Evolutionary conservation across 2,888 invertebrate species (phyloP), one percentile per base, ranked within the genome.

Genomic region (Cloeon dipterum): DNA sequence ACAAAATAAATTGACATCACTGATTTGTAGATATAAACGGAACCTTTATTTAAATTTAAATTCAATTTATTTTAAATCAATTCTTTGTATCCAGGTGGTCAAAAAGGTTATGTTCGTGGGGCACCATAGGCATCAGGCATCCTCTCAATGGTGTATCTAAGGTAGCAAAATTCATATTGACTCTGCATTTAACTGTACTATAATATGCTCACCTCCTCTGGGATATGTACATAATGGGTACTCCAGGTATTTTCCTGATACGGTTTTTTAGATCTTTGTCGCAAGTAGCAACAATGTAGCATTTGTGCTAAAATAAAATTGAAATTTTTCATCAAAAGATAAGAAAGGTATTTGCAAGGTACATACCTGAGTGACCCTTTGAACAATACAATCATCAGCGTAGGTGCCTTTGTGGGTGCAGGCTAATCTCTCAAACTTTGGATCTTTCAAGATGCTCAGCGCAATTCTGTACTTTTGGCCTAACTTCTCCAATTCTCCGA

Each of bases 121-220:
- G 91, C 89, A 25, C 94, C 96, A 61, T 88, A 96, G 3, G 94
- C 96, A 64, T 98, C 96, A 2, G 96, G 94, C 93, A 98, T 93
- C 52, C 94, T 70, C 56, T 98, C 98, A 50, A 98, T 93, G 1
- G 91, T 81, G 52, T 81, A 96, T 43, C 66, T 63, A 50, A 34
- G 48, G 49, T 45, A 37, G 40, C 34, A 37, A 23, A 35, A 19
- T 16, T 21, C 2, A 2, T 18, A n/a, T 32, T 18, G 23, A 3
- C n/a, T 25, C 20, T 10, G 19, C 7, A 3, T 13, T 18, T 14
- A 26, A 10, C 19, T 4, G 19, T 20, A n/a, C 13, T 39, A 20
- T 2, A 39, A 36, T 50, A n/a, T n/a, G n/a, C n/a, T n/a, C n/a
- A 59, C 51, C 76, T 75, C 55, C 89, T 86, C 46, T 88, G 76